These are phyloP conservation scores for Acarapis woodi DNA, from an alignment of 1,140 invertebrate species.

Conservation along the genomic window DNA sequence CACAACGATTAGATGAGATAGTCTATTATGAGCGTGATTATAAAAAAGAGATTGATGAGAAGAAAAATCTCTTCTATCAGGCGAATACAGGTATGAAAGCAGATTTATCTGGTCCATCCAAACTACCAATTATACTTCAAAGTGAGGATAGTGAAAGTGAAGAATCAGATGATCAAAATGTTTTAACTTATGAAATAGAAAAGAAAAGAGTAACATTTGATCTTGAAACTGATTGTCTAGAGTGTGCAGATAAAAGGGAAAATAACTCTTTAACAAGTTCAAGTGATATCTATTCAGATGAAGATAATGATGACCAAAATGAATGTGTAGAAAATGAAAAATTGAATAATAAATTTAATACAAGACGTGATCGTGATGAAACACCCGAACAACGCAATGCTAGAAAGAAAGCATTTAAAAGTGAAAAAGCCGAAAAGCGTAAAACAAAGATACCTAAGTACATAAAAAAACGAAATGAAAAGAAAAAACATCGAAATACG, in stretches of 20 bases:
- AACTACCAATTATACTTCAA: conserved; percentile 21
- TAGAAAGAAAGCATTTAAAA: conserved; percentile 58
- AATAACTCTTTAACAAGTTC: conserved; percentile 20
- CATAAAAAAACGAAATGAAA: conserved; percentile 65
- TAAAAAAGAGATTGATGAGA: conserved; percentile 22
- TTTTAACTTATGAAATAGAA: too few species aligned
- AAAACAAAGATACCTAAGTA: conserved; percentile 85
- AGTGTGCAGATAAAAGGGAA: conserved; percentile 10
- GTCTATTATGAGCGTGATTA: conserved; percentile 69
- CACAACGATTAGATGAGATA: conserved; percentile 68
- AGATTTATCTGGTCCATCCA: conserved; percentile 37
- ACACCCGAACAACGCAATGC: too few species aligned
- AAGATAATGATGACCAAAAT: conserved; percentile 20
- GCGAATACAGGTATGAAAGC: conserved; percentile 51
- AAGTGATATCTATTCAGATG: conserved; percentile 43
- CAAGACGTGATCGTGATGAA: conserved; percentile 18
- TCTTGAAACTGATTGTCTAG: conserved; percentile 26
- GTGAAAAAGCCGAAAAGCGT: conserved; percentile 61
- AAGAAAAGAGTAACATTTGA: too few species aligned
- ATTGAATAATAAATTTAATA: conserved; percentile 1
- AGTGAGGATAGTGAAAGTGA: conserved; percentile 7
- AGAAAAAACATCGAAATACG: too few species aligned
- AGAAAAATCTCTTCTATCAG: conserved; percentile 34
- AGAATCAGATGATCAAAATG: conserved; percentile 20
- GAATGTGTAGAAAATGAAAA: neutral